A percentile compares a stretch with the other conserved stretches of the same genome.
Evolutionary conservation across 2,113 vertebrate genomes (phyloP).

Genomic region (Thinocorus orbignyianus): DNA sequence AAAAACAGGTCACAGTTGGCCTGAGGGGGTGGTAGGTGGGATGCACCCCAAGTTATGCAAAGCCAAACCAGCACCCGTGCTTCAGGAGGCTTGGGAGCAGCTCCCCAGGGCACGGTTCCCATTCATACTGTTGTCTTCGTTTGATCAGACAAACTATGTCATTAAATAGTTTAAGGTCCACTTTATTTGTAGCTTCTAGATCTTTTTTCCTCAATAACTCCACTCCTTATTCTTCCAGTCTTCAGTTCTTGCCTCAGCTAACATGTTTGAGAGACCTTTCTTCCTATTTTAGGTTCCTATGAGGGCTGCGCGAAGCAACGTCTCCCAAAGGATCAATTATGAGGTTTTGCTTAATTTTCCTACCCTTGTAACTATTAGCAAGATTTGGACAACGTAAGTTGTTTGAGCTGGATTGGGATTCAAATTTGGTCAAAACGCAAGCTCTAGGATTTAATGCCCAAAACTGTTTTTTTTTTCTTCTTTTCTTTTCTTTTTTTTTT

Average conservation of each 20-base stretch:
- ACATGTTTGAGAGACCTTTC: not conserved
- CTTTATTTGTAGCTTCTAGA: not conserved
- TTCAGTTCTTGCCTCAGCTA: not conserved
- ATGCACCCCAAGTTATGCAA: not conserved
- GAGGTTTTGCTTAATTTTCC: not conserved
- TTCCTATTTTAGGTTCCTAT: not conserved
- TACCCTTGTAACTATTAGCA: not conserved
- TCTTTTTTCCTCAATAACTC: not conserved
- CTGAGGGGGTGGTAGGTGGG: not conserved
- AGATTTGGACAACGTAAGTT: not conserved
- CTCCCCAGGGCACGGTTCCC: accelerated
- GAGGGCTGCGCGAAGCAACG: not conserved
- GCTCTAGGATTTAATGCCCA: not conserved
- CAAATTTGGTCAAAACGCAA: not conserved
- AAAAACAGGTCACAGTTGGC: not conserved
- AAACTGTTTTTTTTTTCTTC: not conserved
- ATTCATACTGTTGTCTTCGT: not conserved
- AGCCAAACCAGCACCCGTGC: not conserved
- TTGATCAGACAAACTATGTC: not conserved
- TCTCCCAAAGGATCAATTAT: not conserved
- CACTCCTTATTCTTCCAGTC: not conserved
- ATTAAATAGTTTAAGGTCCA: not conserved
- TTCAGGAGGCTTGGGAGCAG: not conserved
- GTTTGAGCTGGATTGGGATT: not conserved
- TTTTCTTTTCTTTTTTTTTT: not conserved